Evolutionary conservation across 2,113 vertebrate genomes (phyloP).

Genomic region (Passer montanus): DNA sequence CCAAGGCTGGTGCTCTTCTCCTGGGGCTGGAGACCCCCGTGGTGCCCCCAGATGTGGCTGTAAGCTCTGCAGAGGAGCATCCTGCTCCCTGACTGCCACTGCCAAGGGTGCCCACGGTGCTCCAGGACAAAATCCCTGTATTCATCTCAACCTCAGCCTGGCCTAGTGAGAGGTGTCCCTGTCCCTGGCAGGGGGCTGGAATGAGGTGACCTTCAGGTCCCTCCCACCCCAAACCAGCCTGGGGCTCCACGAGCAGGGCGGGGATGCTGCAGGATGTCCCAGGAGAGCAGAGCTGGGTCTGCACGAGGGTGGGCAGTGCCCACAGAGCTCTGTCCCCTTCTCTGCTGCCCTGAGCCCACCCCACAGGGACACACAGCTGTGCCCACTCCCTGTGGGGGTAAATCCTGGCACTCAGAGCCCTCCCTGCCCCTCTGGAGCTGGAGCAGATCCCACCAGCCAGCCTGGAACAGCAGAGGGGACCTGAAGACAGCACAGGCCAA

Average conservation of each 20-base stretch:
- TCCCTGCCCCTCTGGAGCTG: neutral
- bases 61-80: neutral
- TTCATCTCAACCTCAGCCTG: neutral
- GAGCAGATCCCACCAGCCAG: slow-evolving; percentile 33
- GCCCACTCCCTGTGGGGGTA: neutral
- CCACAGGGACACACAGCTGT: neutral
- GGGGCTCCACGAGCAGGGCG: neutral
- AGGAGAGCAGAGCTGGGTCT: neutral
- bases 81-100: neutral
- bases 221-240: neutral
- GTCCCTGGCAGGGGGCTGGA: rapidly evolving
- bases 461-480: slow-evolving; percentile 20
- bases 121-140: neutral
- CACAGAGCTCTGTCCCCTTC: neutral
- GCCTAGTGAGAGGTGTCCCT: neutral
- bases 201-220: neutral
- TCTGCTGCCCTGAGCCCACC: neutral
- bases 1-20: neutral
- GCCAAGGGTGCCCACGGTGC: neutral
- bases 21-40: neutral
- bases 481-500: neutral
- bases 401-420: neutral
- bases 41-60: neutral
- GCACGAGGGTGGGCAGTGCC: neutral
- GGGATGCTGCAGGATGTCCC: neutral